Conservation (phyloP, 2,797 vertebrate genomes). For the Aplochiton taeniatus region DNA sequence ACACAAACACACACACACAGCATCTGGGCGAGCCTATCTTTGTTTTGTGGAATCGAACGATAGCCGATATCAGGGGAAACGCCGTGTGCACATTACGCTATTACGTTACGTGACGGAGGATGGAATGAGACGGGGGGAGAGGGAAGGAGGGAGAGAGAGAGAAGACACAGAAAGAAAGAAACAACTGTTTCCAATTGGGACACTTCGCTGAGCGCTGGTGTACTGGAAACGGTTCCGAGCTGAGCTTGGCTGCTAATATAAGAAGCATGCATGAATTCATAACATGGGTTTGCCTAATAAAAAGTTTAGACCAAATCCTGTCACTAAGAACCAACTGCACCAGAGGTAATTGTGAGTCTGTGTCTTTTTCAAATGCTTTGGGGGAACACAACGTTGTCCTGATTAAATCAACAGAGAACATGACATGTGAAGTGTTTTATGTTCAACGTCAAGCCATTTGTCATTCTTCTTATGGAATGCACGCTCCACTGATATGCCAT, state of each 20-base stretch:
- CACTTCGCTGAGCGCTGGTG: constrained; percentile 22
- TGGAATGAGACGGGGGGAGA: constrained; percentile 41
- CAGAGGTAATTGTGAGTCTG: too few relatives aligned
- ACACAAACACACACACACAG: constrained; percentile 6
- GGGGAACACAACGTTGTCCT: too few relatives aligned
- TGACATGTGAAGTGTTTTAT: too few relatives aligned
- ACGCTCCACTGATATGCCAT: too few relatives aligned
- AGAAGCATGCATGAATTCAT: constrained; percentile 47
- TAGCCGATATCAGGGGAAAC: constrained; percentile 54
- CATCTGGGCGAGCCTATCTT: constrained; percentile 37
- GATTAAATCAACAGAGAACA: too few relatives aligned
- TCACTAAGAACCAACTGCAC: constrained; percentile 43
- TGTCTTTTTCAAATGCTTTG: too few relatives aligned
- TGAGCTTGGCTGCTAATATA: constrained; percentile 37
- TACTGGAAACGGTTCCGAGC: constrained; percentile 22
- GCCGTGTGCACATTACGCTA: constrained; percentile 40
- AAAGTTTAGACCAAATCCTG: constrained; percentile 46
- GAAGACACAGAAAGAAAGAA: constrained; percentile 23
- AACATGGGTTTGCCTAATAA: constrained; percentile 55
- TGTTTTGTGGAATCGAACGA: constrained; percentile 54
- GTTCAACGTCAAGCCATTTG: too few relatives aligned
- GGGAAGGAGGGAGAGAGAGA: constrained; percentile 35
- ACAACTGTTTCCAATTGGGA: constrained; percentile 66
- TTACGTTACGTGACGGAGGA: too few relatives aligned
- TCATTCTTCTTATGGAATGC: too few relatives aligned